Evolutionary conservation across 1,140 invertebrate genomes (phyloP).

Genomic region (Elymnias hypermnestra): DNA sequence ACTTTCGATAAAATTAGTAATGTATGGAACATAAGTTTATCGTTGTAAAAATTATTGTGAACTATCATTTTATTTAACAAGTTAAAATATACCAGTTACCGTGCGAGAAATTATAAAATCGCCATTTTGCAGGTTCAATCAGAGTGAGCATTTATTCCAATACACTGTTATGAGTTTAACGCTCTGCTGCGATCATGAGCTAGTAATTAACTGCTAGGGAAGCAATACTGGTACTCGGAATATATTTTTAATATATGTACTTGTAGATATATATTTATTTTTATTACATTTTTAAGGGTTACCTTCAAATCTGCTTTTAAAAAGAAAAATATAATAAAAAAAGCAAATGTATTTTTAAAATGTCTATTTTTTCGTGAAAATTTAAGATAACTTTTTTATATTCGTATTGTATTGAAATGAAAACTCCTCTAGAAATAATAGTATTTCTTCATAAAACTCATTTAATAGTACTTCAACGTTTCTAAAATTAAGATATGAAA

Average conservation of each 20-base stretch:
- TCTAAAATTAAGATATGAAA: no score
- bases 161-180: conserved; percentile 3
- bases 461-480: background rate
- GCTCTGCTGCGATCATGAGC: conserved; percentile 1
- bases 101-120: conserved; percentile 7
- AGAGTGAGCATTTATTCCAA: conserved; percentile 1
- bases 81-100: background rate
- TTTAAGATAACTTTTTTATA: no score
- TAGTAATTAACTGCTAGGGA: conserved; percentile 1
- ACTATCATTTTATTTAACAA: background rate
- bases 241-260: no score
- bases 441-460: background rate
- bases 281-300: background rate
- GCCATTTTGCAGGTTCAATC: conserved; percentile 1
- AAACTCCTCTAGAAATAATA: no score
- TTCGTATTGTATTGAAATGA: no score
- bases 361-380: no score
- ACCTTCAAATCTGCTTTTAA: background rate
- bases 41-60: no score
- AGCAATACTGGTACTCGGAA: background rate
- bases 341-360: no score
- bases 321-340: no score
- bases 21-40: no score
- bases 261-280: no score
- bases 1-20: no score